Evolutionary conservation across 2,113 vertebrate species (phyloP).

Genomic region (Gnathonemus echidnorhynchus): DNA sequence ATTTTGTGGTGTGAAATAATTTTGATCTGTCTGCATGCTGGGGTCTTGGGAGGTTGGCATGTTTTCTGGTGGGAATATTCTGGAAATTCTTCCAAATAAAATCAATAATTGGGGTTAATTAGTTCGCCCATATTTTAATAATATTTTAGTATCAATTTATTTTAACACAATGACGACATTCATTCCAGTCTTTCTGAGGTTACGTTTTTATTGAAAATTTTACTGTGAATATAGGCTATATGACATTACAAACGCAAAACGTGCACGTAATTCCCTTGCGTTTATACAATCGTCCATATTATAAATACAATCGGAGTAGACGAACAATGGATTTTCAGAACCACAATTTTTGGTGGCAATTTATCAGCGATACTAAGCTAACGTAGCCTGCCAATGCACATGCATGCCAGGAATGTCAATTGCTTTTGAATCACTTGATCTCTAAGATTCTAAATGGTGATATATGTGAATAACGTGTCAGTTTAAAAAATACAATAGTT

Average conservation of each 20-base stretch:
- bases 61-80: conserved; percentile 9
- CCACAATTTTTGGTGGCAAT: background rate
- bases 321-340: background rate
- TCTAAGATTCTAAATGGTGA: background rate
- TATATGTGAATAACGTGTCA: background rate
- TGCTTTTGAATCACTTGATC: background rate
- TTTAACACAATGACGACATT: background rate
- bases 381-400: background rate
- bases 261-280: background rate
- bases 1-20: background rate
- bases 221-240: background rate
- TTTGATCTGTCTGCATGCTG: too few relatives aligned
- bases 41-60: background rate
- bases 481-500: background rate
- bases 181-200: background rate
- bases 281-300: background rate
- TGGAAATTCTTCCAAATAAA: conserved; percentile 1
- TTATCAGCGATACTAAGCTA: background rate
- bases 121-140: background rate
- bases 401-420: background rate
- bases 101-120: background rate
- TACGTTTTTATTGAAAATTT: background rate
- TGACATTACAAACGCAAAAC: background rate
- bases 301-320: background rate
- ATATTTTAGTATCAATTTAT: background rate